Evolutionary conservation across 2,888 invertebrate genomes (phyloP), one percentile per base, ranked within the genome.

Genomic region (Notocelia uddmanniana): DNA sequence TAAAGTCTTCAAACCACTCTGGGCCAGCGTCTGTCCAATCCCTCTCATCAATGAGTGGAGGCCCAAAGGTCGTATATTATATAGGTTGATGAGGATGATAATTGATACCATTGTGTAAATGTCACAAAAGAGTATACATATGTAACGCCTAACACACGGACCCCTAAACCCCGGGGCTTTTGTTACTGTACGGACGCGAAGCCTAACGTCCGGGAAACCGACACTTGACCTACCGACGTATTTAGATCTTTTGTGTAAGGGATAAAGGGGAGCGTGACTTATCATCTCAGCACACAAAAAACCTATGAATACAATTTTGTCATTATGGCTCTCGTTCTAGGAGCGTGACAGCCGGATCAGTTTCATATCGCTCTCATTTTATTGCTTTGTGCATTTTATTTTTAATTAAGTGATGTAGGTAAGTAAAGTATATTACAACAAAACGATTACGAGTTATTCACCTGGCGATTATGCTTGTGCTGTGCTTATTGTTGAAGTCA

Each of bases 221-320:
- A 86, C 91, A 89, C 92, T 93, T 93, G 93, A 93, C 93, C 93
- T 88, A 88, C 85, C 89, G 80, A 83, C 87, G 85, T 87, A 88
- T 92, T 90, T 89, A 89, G 89, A 87, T 85, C 91, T 88, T 92
- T 93, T 93, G 93, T 93, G 76, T 81, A 74, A 76, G 76, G 84
- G 79, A 90, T 87, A 91, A 89, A 88, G 82, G 85, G 85, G 86
- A 86, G 84, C 90, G 90, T 92, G 92, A 90, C 91, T 88, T 88
- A 89, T 88, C 86, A 85, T 83, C 85, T 88, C 86, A 78, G 81
- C 80, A 80, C 75, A 74, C 76, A 84, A 86, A 86, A 85, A 86
- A 82, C 74, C 78, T 79, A 83, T 86, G 87, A 88, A 89, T 89
- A 88, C 81, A 78, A 79, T 78, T 81, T 80, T 79, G 79, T 84